A percentile compares a stretch with the other conserved stretches of the same genome.
Evolutionary conservation across 2,888 invertebrate genomes (phyloP).

Genomic region (Apotomis betuletana): DNA sequence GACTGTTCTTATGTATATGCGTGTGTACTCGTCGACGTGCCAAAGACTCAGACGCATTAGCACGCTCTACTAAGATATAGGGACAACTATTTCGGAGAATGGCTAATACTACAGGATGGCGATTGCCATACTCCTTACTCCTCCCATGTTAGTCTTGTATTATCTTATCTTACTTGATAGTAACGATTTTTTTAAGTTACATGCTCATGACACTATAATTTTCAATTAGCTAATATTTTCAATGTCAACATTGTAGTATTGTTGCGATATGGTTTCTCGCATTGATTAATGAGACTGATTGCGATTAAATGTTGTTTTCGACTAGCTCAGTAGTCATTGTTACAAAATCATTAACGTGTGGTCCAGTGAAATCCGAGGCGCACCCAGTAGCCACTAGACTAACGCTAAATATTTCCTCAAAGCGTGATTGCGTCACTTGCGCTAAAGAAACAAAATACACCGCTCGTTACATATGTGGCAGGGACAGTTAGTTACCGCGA

Average conservation of each 20-base stretch:
- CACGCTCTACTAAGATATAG: constrained; percentile 57
- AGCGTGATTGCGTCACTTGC: constrained; percentile 51
- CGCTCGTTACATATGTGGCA: constrained; percentile 46
- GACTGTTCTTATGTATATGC: constrained; percentile 53
- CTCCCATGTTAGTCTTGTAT: background rate
- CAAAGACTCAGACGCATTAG: constrained; percentile 62
- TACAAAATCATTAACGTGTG: constrained; percentile 48
- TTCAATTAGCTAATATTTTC: constrained; percentile 2
- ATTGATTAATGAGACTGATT: constrained; percentile 12
- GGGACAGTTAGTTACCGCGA: constrained; percentile 25
- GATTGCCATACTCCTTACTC: constrained; percentile 34
- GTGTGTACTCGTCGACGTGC: constrained; percentile 58
- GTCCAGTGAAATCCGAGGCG: constrained; percentile 46
- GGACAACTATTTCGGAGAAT: constrained; percentile 63
- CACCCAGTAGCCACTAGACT: constrained; percentile 45
- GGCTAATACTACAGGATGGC: constrained; percentile 48
- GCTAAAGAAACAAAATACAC: constrained; percentile 47
- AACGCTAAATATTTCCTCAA: constrained; percentile 52
- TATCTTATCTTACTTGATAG: constrained; percentile 2
- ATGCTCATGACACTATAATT: background rate
- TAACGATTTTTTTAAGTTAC: background rate
- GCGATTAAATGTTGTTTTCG: background rate
- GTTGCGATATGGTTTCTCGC: background rate
- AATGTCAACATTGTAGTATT: constrained; percentile 3
- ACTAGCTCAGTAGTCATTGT: constrained; percentile 36